Evolutionary conservation across 2,888 invertebrate genomes (phyloP).

Genomic region (Agrotis puta): DNA sequence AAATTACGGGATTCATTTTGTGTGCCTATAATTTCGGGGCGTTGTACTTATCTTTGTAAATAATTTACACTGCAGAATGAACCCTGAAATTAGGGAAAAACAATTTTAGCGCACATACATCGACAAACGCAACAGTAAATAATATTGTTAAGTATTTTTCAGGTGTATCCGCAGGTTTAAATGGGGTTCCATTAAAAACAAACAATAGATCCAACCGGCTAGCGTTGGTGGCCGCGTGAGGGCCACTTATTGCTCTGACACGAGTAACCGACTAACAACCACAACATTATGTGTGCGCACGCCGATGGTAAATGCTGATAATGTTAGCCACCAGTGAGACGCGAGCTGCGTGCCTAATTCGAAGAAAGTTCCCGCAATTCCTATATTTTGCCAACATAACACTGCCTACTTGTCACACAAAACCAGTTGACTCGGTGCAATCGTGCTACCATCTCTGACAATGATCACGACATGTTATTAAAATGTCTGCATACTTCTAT

Average conservation of each 20-base stretch:
- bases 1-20: neutral
- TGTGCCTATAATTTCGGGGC: neutral
- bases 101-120: neutral
- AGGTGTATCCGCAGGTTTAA: neutral
- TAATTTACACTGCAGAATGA: neutral
- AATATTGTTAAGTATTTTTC: too few species aligned
- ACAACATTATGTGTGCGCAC: constrained; percentile 59
- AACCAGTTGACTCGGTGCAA: constrained; percentile 63
- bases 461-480: constrained; percentile 66
- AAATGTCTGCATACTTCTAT: constrained; percentile 47
- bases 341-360: constrained; percentile 72
- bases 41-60: neutral
- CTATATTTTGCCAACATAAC: constrained; percentile 67
- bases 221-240: constrained; percentile 5
- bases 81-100: neutral
- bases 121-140: too few species aligned
- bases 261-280: constrained; percentile 60
- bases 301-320: constrained; percentile 70
- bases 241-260: constrained; percentile 45
- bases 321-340: constrained; percentile 63
- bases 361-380: constrained; percentile 72
- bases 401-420: constrained; percentile 61
- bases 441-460: constrained; percentile 61
- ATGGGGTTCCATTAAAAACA: constrained; percentile 1
- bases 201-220: neutral